Percentiles rank a stretch among this genome's conserved stretches.
phyloP scores from a whole-genome alignment of 2,797 vertebrate genomes.

The Lepus townsendii region DNA sequence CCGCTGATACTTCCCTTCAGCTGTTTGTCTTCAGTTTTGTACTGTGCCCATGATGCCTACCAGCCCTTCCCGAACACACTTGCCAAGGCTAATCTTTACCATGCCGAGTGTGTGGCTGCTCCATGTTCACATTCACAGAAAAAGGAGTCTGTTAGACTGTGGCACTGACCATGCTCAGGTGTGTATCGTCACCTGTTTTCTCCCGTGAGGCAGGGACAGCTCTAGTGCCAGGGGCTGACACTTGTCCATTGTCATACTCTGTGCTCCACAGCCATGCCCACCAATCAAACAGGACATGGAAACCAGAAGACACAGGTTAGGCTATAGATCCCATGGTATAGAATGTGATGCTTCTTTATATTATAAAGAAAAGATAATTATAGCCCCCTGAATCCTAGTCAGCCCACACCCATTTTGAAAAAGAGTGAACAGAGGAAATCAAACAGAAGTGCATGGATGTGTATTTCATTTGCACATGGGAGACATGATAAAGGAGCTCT shows the following conservation, averaged over 20 bases:
- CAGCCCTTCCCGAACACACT: too few relatives aligned
- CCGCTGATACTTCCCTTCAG: accelerated
- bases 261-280: not conserved
- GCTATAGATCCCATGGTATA: not conserved
- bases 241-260: not conserved
- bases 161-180: accelerated
- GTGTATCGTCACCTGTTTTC: accelerated
- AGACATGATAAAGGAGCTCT: not conserved
- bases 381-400: too few relatives aligned
- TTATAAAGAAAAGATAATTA: not conserved
- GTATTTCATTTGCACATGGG: not conserved
- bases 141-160: accelerated
- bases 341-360: not conserved
- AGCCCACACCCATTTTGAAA: not conserved
- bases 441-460: not conserved
- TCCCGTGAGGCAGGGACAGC: accelerated
- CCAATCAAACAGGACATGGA: too few relatives aligned
- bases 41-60: not conserved
- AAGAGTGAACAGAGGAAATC: not conserved
- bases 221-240: too few relatives aligned
- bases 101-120: too few relatives aligned
- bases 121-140: not conserved
- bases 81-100: too few relatives aligned
- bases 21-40: not conserved
- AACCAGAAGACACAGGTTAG: accelerated